Conservation (phyloP, 2,113 vertebrate species). For the Petrocephalus zakoni region DNA sequence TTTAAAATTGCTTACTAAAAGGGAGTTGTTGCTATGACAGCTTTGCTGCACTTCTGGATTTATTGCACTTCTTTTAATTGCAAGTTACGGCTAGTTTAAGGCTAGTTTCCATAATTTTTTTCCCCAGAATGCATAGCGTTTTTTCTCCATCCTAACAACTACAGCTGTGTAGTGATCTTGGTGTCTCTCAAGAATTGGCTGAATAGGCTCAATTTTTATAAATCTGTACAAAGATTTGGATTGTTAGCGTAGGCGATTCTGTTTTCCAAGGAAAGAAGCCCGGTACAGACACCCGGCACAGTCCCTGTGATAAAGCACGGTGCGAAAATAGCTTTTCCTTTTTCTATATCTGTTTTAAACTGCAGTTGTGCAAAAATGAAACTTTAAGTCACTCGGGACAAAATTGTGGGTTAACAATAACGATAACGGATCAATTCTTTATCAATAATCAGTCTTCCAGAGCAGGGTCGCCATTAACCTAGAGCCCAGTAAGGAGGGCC, state of each 20-base stretch:
- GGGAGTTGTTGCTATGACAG: background rate
- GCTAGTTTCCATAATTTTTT: background rate
- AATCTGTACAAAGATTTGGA: background rate
- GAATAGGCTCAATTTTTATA: background rate
- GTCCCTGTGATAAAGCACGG: background rate
- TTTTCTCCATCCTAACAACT: background rate
- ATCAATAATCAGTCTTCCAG: background rate
- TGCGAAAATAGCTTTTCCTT: background rate
- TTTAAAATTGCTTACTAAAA: background rate
- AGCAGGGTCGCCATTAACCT: background rate
- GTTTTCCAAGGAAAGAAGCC: background rate
- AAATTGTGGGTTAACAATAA: background rate
- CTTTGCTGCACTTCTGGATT: background rate
- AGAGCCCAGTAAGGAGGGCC: background rate
- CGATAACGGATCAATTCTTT: background rate
- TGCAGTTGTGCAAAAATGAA: background rate
- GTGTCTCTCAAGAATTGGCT: background rate
- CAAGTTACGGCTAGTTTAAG: background rate
- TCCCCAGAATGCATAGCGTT: background rate
- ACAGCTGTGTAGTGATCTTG: background rate
- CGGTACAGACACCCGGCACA: background rate
- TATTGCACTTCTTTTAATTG: background rate
- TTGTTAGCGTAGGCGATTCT: background rate
- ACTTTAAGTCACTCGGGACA: background rate
- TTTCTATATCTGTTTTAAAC: background rate